Evolutionary conservation across 2,113 vertebrate species (phyloP), one percentile per base, ranked within the genome.

Genomic region (Tapirus terrestris): DNA sequence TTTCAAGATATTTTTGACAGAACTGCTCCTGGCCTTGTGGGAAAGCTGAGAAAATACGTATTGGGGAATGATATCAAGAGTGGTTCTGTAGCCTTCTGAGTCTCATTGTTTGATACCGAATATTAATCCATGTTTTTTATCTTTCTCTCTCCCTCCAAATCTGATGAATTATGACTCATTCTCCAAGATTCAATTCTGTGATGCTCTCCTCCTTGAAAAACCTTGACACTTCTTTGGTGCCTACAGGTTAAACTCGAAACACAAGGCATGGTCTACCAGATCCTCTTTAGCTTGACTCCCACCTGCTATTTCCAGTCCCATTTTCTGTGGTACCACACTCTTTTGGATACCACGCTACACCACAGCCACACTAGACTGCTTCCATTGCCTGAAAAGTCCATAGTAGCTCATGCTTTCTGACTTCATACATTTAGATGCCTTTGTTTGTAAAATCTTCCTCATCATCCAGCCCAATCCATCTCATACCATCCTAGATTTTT

Each of bases 1-100:
- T 80, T 96, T 96, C n/a, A 94, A 61, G 58, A 6, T 83, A 27
- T 31, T 87, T 96, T 84, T 92, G 17, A 92, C 63, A 89, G 77
- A n/a, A 51, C 29, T 75, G 17, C 33, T 92, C 48, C 61, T 53
- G 33, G 20, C 29, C 45, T 89, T 75, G 60, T 4, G 14, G 13
- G 4, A 89, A 72, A 60, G 17, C 76, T 80, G 21, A 61, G 39
- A 33, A 96, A 94, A 89, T 73, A 61, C 20, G 12, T 45, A 51
- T 29, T 43, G 0, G 36, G 8, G 39, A 92, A 85, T 80, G n/a
- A 73, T 33, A 75, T 67, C 29, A 73, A 43, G 25, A 56, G 12
- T 9, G 4, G 2, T 67, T 72, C 43, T 33, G 51, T 36, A 31
- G 36, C 13, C 51, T 92, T n/a, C 89, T 67, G 3, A 27, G 4